Evolutionary conservation across 2,113 vertebrate genomes (phyloP), one percentile per base, ranked within the genome.

Genomic region (Mesitornis unicolor): DNA sequence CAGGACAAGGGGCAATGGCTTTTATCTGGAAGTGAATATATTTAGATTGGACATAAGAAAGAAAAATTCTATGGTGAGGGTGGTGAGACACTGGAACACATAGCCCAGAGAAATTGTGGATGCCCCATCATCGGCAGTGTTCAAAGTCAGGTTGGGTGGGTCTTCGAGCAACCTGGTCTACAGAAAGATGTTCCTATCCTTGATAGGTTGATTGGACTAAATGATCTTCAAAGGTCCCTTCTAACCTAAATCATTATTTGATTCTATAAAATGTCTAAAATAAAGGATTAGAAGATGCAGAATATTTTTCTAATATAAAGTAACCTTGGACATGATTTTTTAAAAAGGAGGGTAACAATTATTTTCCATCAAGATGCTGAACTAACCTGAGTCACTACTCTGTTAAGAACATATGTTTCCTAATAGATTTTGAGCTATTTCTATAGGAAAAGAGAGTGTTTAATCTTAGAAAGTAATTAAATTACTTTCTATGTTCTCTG

Each of bases 131-230:
- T 2, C 25, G 20, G 4, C 3, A 8, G 13, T 33, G 8, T 38
- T 17, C 28, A 38, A 22, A 6, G 13, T 12, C 51, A 35, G 3
- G 33, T 3, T 53, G 19, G 15, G 61, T 12, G 28, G 4, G 19
- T 6, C 13, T 54, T n/a, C 54, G 29, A 47, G 25, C 1, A 68
- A 54, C 12, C 4, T 42, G 21, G 2, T 16, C 21, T 28, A 24
- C 15, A 5, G 4, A 36, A 45, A 47, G 9, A 2, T 31, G 17
- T 33, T 9, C 5, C 17, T 38, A 12, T 2, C 3, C 22, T 3
- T 29, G 15, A 14, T 13, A 59, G 31, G 12, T 5, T 40, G 28
- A 9, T 53, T 61, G 38, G 9, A 40, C 24, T 40, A 29, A 24
- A 5, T 35, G n/a, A 19, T n/a, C 18, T 47, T 54, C 15, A 48